A percentile compares a stretch with the other conserved stretches of the same genome.
These are phyloP conservation scores for Pristionchus exspectatus DNA, from an alignment of 2,888 invertebrate genomes.

Conservation along the genomic window DNA sequence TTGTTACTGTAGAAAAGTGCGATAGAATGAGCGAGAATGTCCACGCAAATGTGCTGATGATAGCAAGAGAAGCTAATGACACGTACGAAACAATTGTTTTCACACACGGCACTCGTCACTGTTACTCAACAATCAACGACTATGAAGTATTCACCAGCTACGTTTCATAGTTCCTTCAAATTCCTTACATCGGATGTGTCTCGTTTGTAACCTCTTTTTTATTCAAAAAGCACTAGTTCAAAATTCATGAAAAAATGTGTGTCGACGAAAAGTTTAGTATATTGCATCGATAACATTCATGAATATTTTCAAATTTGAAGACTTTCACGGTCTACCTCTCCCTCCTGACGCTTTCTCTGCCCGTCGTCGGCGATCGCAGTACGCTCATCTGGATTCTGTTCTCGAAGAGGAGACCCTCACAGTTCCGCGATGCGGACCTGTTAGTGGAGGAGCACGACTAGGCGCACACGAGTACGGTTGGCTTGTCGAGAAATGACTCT, in stretches of 20 bases:
- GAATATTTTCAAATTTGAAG: too few relatives aligned
- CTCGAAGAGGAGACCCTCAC: constrained; percentile 6
- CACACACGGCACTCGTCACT: background rate
- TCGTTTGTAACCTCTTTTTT: too few relatives aligned
- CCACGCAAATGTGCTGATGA: background rate
- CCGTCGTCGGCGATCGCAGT: background rate
- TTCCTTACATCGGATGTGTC: background rate
- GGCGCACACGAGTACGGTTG: background rate
- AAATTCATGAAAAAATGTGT: too few relatives aligned
- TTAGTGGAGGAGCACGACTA: background rate
- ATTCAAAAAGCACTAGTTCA: too few relatives aligned
- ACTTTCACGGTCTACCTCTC: background rate
- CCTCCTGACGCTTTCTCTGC: constrained; percentile 3
- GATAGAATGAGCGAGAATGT: background rate
- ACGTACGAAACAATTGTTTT: background rate
- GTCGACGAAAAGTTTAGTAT: too few relatives aligned
- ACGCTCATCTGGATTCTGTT: constrained; percentile 39
- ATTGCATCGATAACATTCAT: too few relatives aligned
- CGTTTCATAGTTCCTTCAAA: background rate
- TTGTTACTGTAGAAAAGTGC: background rate
- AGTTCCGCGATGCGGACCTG: background rate
- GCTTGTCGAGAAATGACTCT: too few relatives aligned
- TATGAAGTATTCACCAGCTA: background rate
- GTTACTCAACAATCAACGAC: too few relatives aligned
- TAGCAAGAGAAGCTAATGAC: background rate